Base-by-base conservation (phyloP, 2,113 vertebrate genomes). In the Sceloporus undulatus region DNA sequence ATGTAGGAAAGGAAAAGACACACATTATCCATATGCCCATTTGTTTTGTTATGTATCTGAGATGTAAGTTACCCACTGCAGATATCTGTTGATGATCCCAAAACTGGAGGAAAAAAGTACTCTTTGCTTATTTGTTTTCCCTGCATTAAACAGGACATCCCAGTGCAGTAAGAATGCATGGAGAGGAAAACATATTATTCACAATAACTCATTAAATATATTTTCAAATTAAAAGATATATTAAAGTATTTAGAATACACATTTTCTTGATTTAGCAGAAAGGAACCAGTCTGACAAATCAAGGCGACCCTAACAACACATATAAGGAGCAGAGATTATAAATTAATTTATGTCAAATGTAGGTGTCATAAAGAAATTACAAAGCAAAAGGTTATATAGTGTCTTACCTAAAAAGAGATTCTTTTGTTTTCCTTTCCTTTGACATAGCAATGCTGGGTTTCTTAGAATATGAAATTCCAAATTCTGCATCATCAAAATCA, bases 391-490 rank as follows among this genome's bases (percentile, higher is more conserved):
- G 77, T 80, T 0, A 54, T 11, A 52, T 62, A 78, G 82, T 25
- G 27, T 88, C 95, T 94, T 95, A 97, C 97, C 96, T 87, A 89
- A 96, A 94, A 38, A 93, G 86, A 88, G 94, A 95, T 56, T 98
- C 98, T 62, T 96, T 97, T 40, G 38, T 95, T 91, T 93, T 95
- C 94, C 97, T 98, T 88, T 98, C 98, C 93, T 98, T 98, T 91
- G 97, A 91, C 10, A 91, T 48, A 3, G 91, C 92, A 90, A 98
- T 96, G 86, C 97, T 98, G 84, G 97, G 97, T 90, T 98, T 99
- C 95, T 98, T 99, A 77, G 98, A 98, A 94, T 96, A 97, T 1
- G 98, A 98, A 52, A 94, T 97, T 38, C 97, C 96, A 0, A 97
- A 95, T 85, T 99, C 98, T 4, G 92, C 88, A 10, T 96, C 96